phyloP scores from a whole-genome alignment of 2,113 vertebrate species.

The Protobothrops mucrosquamatus region DNA sequence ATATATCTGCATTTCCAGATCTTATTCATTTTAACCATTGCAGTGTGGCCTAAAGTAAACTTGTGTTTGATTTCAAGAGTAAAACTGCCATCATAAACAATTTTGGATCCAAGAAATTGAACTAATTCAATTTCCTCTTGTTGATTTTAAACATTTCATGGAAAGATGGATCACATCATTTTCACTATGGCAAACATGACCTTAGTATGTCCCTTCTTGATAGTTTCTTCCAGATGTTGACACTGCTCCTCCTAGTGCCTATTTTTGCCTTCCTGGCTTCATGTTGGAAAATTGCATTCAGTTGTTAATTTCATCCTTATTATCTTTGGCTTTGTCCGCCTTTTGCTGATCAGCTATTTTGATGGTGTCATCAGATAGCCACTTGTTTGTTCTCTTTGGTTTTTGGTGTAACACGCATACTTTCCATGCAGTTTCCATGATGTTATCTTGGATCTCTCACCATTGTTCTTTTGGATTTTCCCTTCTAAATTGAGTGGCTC shows the following conservation, averaged over 20 bases:
- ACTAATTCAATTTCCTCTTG: too few relatives aligned
- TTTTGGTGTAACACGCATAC: background rate
- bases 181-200: background rate
- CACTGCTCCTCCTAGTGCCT: background rate
- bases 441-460: background rate
- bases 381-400: background rate
- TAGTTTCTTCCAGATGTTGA: background rate
- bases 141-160: too few relatives aligned
- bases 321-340: background rate
- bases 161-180: background rate
- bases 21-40: too few relatives aligned
- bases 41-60: too few relatives aligned
- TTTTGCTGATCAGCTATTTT: background rate
- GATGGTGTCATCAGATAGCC: background rate
- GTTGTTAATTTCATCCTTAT: background rate
- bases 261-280: background rate
- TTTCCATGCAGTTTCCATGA: background rate
- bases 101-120: too few relatives aligned
- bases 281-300: background rate
- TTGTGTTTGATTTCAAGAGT: too few relatives aligned
- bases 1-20: too few relatives aligned
- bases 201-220: background rate
- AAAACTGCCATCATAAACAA: too few relatives aligned
- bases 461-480: background rate
- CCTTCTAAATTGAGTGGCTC: too few relatives aligned